Evolutionary conservation across 2,888 invertebrate genomes (phyloP).

Genomic region (Parasteatoda lunata): DNA sequence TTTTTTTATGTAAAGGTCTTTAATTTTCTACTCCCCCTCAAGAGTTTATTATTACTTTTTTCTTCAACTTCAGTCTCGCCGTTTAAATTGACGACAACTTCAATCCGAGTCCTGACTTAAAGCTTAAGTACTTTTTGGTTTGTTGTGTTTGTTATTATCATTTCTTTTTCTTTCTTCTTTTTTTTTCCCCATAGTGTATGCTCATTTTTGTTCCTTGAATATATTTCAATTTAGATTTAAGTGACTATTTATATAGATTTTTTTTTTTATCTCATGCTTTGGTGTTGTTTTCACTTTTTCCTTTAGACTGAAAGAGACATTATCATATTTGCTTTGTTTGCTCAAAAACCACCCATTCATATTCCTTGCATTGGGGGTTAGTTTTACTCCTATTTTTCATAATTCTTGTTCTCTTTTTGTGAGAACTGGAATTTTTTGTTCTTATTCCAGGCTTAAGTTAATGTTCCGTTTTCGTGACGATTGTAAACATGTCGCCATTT

Average conservation of each 20-base stretch:
- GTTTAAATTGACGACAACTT: slow-evolving; percentile 60
- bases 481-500: too few relatives aligned
- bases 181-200: slow-evolving; percentile 37
- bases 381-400: slow-evolving; percentile 65
- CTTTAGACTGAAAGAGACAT: slow-evolving; percentile 14
- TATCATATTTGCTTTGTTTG: slow-evolving; percentile 68
- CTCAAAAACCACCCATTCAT: slow-evolving; percentile 34
- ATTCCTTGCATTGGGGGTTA: slow-evolving; percentile 28
- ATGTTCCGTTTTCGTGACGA: slow-evolving; percentile 27
- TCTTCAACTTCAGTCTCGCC: not conserved
- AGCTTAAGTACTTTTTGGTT: slow-evolving; percentile 40
- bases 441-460: slow-evolving; percentile 28
- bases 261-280: slow-evolving; percentile 17
- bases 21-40: slow-evolving; percentile 49
- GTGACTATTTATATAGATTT: slow-evolving; percentile 14
- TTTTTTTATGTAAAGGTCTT: slow-evolving; percentile 37
- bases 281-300: slow-evolving; percentile 10
- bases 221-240: slow-evolving; percentile 65
- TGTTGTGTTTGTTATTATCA: slow-evolving; percentile 4
- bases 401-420: slow-evolving; percentile 30
- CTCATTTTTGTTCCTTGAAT: slow-evolving; percentile 20
- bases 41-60: slow-evolving; percentile 22
- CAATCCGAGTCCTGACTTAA: slow-evolving; percentile 44
- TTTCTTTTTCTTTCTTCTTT: slow-evolving; percentile 25
- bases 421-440: not conserved